A percentile compares a stretch with the other conserved stretches of the same genome.
Conservation (phyloP, 2,888 invertebrate species). For the Orthosia gracilis region DNA sequence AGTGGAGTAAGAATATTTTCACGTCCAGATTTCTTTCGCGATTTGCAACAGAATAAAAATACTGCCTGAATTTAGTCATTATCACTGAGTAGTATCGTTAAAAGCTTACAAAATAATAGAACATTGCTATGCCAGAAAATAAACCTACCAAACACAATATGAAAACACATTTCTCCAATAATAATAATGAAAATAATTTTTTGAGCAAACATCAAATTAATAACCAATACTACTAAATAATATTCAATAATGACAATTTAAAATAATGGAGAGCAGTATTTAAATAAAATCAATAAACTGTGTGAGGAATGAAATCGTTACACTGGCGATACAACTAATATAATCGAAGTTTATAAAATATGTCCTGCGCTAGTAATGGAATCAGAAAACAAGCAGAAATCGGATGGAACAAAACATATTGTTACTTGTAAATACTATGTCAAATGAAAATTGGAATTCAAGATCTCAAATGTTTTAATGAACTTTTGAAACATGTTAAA, state of each 20-base stretch:
- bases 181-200: constrained; percentile 1
- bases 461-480: constrained; percentile 34
- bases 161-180: neutral
- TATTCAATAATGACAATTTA: neutral
- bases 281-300: constrained; percentile 51
- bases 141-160: neutral
- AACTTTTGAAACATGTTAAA: constrained; percentile 13
- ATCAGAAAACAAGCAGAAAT: constrained; percentile 15
- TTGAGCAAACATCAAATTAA: neutral
- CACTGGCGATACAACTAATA: constrained; percentile 28
- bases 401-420: constrained; percentile 14
- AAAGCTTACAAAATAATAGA: neutral
- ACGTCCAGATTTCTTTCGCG: constrained; percentile 3
- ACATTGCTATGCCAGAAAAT: neutral
- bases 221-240: neutral
- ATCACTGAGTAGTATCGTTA: neutral
- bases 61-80: neutral
- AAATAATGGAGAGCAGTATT: constrained; percentile 25
- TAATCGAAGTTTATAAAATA: constrained; percentile 46
- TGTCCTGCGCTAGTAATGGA: constrained; percentile 1
- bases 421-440: neutral
- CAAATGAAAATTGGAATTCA: constrained; percentile 3
- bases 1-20: constrained; percentile 5
- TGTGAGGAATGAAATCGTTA: constrained; percentile 35
- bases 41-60: neutral